Conservation (phyloP, 2,888 invertebrate genomes). For the Automeris io region DNA sequence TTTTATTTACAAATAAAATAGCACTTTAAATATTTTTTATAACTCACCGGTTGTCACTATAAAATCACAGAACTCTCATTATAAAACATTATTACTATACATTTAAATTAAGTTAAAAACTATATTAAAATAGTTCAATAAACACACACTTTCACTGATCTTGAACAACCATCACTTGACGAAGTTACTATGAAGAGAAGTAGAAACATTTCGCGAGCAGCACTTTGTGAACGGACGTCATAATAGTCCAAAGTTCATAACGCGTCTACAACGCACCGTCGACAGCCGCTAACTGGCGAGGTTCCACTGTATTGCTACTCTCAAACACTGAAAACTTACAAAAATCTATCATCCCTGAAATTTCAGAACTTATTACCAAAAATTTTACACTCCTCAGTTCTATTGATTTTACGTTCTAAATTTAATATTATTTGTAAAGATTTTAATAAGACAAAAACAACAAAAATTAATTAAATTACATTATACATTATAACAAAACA, state of each 20-base stretch:
- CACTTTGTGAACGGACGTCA: conserved; percentile 20
- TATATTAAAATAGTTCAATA: conserved; percentile 14
- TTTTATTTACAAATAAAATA: not conserved
- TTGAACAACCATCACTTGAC: conserved; percentile 40
- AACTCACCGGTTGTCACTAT: conserved; percentile 73
- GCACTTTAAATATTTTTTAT: conserved; percentile 8
- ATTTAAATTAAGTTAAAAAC: conserved; percentile 15
- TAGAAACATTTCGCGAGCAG: conserved; percentile 50
- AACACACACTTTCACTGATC: conserved; percentile 53
- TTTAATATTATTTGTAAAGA: not conserved
- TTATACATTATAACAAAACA: not conserved
- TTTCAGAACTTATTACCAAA: too few species aligned
- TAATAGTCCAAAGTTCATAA: conserved; percentile 28
- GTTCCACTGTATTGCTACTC: conserved; percentile 35
- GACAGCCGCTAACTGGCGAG: conserved; percentile 59
- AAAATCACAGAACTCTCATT: conserved; percentile 62
- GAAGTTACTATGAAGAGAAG: conserved; percentile 16
- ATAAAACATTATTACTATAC: conserved; percentile 37
- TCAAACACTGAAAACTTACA: conserved; percentile 14
- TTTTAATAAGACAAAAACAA: not conserved
- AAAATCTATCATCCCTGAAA: too few species aligned
- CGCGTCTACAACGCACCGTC: conserved; percentile 47
- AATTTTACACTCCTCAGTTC: not conserved
- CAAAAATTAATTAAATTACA: not conserved
- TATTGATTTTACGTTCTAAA: not conserved